Base-by-base conservation (phyloP, 2,797 vertebrate genomes). In the Kryptolebias ocellatus region DNA sequence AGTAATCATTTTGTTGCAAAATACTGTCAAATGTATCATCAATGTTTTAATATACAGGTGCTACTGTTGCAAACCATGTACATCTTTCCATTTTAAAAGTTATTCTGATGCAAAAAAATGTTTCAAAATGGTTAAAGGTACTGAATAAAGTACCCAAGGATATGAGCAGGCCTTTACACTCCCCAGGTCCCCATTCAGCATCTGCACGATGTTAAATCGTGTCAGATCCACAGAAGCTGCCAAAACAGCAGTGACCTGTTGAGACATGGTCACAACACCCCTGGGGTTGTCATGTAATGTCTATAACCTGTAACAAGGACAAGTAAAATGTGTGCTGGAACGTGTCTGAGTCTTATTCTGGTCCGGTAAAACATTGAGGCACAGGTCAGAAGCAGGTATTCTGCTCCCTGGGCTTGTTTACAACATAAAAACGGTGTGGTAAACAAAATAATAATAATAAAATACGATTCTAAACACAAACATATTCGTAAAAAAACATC, bases 261-360 rank as follows among this genome's bases (percentile, higher is more conserved):
- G 10, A 20, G n/a, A 49, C 47, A 17, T 46, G 58, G 45, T 47
- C 44, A 60, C 57, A 47, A 31, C 27, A n/a, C 44, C 57, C 29
- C 57, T 47, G 57, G 53, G 54, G 54, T 37, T 66, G 31, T 29
- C 42, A 42, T 68, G 66, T 47, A 42, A 59, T 47, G 17, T 39
- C 44, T 47, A 17, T 39, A 45, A 44, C 65, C 37, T 53, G 57
- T 11, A 54, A 60, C 51, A 54, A 60, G 50, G 51, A 49, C 16
- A 61, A 28, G 27, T 31, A 14, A 29, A 14, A 37, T 49, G 29
- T 4, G 12, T 46, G 57, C 9, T 31, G 17, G 10, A 31, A 60
- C 49, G 53, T 53, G 42, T 31, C 56, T 53, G 47, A 18, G 47
- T 49, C n/a, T 42, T 56, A 12, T 60, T 34, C 27, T 49, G 17